Evolutionary conservation across 2,113 vertebrate genomes (phyloP).

Genomic region (Scolopax mira): DNA sequence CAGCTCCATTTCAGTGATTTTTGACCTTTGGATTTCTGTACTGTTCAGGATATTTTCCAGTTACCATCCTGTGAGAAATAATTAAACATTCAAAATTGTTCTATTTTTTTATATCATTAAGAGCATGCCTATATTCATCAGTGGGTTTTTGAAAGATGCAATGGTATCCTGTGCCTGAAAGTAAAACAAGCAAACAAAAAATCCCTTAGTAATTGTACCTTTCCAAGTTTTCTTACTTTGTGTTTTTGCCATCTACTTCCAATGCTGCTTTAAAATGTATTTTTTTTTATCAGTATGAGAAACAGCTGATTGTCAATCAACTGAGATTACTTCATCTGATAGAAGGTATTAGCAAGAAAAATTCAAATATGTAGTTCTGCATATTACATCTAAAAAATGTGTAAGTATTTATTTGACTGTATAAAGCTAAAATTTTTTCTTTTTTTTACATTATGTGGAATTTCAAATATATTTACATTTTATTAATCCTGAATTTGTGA

Average conservation of each 20-base stretch:
- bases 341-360: background rate
- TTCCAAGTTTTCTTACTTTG: background rate
- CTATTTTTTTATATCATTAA: background rate
- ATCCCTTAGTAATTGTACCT: accelerated
- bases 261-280: background rate
- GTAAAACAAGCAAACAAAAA: background rate
- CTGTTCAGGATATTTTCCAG: background rate
- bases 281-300: background rate
- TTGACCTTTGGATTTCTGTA: background rate
- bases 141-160: background rate
- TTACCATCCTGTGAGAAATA: background rate
- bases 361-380: background rate
- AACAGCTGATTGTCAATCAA: background rate
- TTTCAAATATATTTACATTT: background rate
- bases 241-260: background rate
- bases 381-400: background rate
- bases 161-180: background rate
- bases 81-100: background rate
- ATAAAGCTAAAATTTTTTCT: background rate
- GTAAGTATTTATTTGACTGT: background rate
- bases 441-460: background rate
- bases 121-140: background rate
- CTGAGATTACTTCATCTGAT: background rate
- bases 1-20: background rate
- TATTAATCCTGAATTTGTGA: background rate